phyloP scores from a whole-genome alignment of 2,888 invertebrate species.

The Acrobasis suavella region DNA sequence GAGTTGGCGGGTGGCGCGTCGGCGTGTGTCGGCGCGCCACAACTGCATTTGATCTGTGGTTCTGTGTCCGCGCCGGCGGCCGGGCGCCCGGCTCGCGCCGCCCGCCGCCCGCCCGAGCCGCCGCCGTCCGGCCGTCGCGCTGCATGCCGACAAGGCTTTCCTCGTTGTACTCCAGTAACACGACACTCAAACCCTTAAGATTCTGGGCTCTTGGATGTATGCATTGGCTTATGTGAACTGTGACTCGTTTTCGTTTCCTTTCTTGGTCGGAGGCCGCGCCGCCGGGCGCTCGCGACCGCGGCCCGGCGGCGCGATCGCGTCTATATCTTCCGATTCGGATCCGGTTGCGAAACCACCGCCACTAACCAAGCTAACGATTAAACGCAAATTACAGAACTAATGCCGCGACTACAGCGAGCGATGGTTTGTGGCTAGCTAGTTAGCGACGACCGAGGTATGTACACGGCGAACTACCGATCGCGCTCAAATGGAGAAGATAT shows the following conservation, averaged over 20 bases:
- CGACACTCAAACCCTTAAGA: conserved; percentile 81
- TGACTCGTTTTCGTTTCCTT: conserved; percentile 83
- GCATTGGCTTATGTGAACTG: conserved; percentile 83
- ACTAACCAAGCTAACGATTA: conserved; percentile 40
- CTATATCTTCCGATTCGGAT: conserved; percentile 68
- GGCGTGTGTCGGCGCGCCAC: conserved; percentile 66
- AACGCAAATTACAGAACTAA: conserved; percentile 47
- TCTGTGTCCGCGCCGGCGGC: conserved; percentile 74
- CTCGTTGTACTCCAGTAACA: conserved; percentile 75
- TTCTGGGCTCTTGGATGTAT: conserved; percentile 83
- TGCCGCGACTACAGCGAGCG: conserved; percentile 37
- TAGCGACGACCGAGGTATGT: conserved; percentile 50
- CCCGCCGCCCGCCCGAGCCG: conserved; percentile 32
- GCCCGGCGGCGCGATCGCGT: conserved; percentile 70
- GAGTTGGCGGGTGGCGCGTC: conserved; percentile 75
- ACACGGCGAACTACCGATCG: conserved; percentile 37
- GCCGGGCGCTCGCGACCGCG: conserved; percentile 62
- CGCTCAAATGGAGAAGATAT: conserved; percentile 65
- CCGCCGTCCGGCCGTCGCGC: conserved; percentile 70
- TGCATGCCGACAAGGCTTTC: conserved; percentile 80
- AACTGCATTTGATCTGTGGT: conserved; percentile 82
- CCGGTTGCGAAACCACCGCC: conserved; percentile 29
- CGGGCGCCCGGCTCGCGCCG: conserved; percentile 42
- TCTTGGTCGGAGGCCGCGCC: conserved; percentile 73
- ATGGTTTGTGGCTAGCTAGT: conserved; percentile 41